Evolutionary conservation across 2,888 invertebrate species (phyloP), one percentile per base, ranked within the genome.

Genomic region (Mallateleia sp.): DNA sequence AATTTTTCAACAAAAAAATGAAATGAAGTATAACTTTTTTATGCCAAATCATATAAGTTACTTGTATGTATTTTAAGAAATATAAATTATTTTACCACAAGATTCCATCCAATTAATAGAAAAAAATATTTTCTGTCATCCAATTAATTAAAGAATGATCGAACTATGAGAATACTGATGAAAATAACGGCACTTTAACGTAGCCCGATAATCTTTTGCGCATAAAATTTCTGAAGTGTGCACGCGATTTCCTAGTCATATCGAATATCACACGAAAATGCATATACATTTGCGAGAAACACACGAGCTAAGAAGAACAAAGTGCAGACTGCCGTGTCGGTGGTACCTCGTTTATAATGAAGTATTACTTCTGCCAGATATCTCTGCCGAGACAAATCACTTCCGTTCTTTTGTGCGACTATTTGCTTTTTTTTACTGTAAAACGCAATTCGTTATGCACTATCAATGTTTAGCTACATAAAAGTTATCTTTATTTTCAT

Each of bases 351-450:
- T 81, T 86, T 54, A 72, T 83, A 79, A 86, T 50, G 47, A 74
- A 69, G 71, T 52, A 62, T 75, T 80, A 60, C 58, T 66, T 32
- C 34, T 47, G 64, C 25, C 60, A 78, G 67, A 78, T 80, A 79
- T 62, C 82, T 69, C 22, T 25, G 54, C 74, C 58, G 83, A 87
- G 84, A 87, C 87, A 87, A 84, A 87, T 87, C 87, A 83, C 80
- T 80, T 84, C 87, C 84, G 84, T 25, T 78, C 45, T 52, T 71
- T 75, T 25, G 66, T 75, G 18, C 75, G 18, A 56, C 38, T 74
- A 50, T 79, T 83, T 79, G 62, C 62, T 67, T 66, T 78, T n/a
- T n/a, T 67, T 28, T 45, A 5, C 60, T 24, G 45, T 18, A 32
- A 28, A 54, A 18, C 32, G 80, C 77, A 60, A 77, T 81, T 72